Conservation (phyloP, 2,888 invertebrate species). For the Digitonthophagus gazella region DNA sequence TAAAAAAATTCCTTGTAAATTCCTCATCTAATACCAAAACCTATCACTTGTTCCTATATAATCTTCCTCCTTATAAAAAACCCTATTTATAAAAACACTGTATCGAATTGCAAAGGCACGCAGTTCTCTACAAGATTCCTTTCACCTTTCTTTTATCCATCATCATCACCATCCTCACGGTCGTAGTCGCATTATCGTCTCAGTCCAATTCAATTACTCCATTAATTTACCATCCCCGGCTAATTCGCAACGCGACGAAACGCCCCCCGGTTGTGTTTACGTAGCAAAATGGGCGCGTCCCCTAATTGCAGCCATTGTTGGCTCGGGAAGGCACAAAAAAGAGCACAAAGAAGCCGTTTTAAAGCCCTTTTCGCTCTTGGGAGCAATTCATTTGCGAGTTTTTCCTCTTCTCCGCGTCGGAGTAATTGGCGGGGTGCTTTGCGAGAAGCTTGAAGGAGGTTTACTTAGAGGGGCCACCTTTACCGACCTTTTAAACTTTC, state of each 20-base stretch:
- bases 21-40: too few species aligned
- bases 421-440: neutral
- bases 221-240: neutral
- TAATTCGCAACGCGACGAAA: neutral
- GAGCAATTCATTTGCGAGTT: neutral
- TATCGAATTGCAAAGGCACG: neutral
- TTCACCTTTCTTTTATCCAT: neutral
- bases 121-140: neutral
- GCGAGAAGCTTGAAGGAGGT: neutral
- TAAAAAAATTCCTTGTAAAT: too few species aligned
- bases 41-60: neutral
- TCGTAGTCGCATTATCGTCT: neutral
- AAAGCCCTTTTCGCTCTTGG: neutral
- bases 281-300: neutral
- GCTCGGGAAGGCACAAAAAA: neutral
- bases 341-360: neutral
- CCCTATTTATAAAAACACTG: neutral
- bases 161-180: neutral
- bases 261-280: neutral
- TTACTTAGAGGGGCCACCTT: neutral
- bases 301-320: neutral
- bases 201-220: neutral
- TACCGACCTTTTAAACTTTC: neutral
- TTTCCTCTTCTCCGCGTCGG: neutral
- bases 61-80: neutral